Conservation (phyloP, 2,113 vertebrate species). For the Neoarius graeffei region DNA sequence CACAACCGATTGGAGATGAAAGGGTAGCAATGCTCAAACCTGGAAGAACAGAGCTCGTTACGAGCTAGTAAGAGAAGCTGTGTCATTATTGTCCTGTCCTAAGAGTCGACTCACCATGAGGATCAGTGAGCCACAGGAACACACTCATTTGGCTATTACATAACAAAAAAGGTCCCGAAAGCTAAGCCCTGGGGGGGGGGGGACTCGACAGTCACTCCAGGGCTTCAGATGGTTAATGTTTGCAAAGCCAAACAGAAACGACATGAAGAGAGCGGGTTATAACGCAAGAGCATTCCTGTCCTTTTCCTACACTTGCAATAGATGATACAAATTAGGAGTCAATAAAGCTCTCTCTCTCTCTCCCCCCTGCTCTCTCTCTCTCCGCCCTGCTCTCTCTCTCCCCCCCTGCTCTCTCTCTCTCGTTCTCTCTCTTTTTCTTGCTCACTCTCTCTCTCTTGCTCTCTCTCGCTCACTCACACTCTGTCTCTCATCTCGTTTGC, state of each 20-base stretch:
- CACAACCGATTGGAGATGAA: too few relatives aligned
- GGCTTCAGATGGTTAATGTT: slow-evolving; percentile 13
- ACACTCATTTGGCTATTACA: background rate
- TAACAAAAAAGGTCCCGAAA: background rate
- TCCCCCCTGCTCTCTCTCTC: background rate
- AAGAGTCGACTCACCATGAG: background rate
- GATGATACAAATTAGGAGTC: background rate
- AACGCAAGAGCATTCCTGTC: background rate
- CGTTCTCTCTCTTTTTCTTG: background rate
- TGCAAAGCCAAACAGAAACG: background rate
- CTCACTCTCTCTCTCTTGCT: too few relatives aligned
- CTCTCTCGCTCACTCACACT: background rate
- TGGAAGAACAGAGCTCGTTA: too few relatives aligned
- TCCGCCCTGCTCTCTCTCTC: background rate
- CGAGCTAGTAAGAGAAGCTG: background rate
- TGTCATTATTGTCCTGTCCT: background rate
- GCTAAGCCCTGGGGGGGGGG: background rate
- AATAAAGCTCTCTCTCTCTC: background rate
- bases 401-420: background rate
- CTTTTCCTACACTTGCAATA: background rate
- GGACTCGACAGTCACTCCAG: background rate
- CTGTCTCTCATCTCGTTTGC: background rate
- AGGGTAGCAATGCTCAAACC: too few relatives aligned
- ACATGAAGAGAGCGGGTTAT: background rate
- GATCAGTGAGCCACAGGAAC: background rate